Base-by-base conservation (phyloP, 2,797 vertebrate genomes). In the Rhynchotus rufescens region DNA sequence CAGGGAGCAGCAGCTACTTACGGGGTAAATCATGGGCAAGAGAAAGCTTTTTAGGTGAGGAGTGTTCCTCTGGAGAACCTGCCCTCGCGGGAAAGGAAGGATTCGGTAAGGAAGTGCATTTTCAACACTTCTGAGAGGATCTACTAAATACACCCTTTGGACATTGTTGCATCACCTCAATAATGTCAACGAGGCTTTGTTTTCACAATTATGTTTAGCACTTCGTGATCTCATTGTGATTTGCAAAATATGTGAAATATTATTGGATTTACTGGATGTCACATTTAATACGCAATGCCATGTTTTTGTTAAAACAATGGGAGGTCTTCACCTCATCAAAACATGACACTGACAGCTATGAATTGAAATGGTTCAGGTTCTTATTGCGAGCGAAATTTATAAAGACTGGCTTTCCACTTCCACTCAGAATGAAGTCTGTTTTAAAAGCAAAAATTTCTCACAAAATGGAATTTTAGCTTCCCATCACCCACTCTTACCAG, bases 361-460 rank as follows among this genome's bases (percentile, higher is more conserved):
- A 75, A 89, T 83, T 72, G 59, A 80, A 88, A 82, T 12, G 45
- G 80, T 92, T 90, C 51, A 40, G 38, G 3, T 1, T 83, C 93
- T 88, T 93, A 84, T 66, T 73, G 17, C 7, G 12, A 25, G 34
- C 59, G 38, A 84, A 89, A 68, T 75, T 40, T 3, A 47, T 26
- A 59, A 62, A 47, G 79, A 59, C 51, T 68, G 34, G 60, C 65
- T 56, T 94, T 90, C 87, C 66, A 36, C n/a, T 87, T 94, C 61
- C 68, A 78, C 15, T 84, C 54, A 72, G 69, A 79, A 75, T 57
- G 65, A 88, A 59, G 56, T 83, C 59, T 87, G 36, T 89, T 94
- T 83, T 64, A 52, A 80, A 85, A 59, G 42, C 21, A 30, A 83
- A 51, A 80, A 69, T 93, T 92, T 92, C 79, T 95, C 22, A 86